Evolutionary conservation across 2,888 invertebrate species (phyloP).

Genomic region (Napeogenes inachia): DNA sequence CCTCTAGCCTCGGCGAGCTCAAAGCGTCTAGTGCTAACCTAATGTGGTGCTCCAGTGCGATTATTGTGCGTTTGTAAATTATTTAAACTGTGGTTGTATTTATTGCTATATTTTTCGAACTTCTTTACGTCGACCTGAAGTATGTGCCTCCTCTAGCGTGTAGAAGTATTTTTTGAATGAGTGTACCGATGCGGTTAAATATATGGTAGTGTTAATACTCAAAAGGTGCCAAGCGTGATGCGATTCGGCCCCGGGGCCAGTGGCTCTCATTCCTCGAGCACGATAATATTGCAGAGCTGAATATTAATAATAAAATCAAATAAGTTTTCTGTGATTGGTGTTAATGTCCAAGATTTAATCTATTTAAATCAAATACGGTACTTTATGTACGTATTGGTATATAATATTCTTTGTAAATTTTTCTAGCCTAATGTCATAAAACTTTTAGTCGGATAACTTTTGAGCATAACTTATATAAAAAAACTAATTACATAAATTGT

Average conservation of each 20-base stretch:
- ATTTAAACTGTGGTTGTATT: slow-evolving; percentile 49
- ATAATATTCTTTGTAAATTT: slow-evolving; percentile 44
- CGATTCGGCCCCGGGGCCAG: slow-evolving; percentile 43
- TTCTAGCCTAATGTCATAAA: slow-evolving; percentile 32
- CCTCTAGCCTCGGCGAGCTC: slow-evolving; percentile 40
- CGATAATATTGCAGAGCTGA: slow-evolving; percentile 56
- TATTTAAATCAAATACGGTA: slow-evolving; percentile 50
- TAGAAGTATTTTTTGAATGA: slow-evolving; percentile 48
- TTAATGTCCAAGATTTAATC: slow-evolving; percentile 48
- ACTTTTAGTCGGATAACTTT: slow-evolving; percentile 8
- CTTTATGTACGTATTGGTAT: slow-evolving; percentile 49
- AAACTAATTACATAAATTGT: slow-evolving; percentile 17
- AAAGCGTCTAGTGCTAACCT: slow-evolving; percentile 11
- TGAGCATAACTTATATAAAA: slow-evolving; percentile 21
- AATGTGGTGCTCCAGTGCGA: slow-evolving; percentile 21
- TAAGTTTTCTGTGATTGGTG: slow-evolving; percentile 38
- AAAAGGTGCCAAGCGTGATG: slow-evolving; percentile 63
- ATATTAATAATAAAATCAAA: slow-evolving; percentile 37
- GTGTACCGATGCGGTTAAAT: slow-evolving; percentile 49
- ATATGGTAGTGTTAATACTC: slow-evolving; percentile 68
- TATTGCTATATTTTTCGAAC: slow-evolving; percentile 63
- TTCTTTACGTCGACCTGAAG: slow-evolving; percentile 64
- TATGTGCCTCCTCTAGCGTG: slow-evolving; percentile 63
- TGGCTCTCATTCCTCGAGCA: slow-evolving; percentile 69
- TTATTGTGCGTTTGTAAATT: slow-evolving; percentile 35